phyloP scores from a whole-genome alignment of 2,888 invertebrate genomes.

The Drosophila rellima region DNA sequence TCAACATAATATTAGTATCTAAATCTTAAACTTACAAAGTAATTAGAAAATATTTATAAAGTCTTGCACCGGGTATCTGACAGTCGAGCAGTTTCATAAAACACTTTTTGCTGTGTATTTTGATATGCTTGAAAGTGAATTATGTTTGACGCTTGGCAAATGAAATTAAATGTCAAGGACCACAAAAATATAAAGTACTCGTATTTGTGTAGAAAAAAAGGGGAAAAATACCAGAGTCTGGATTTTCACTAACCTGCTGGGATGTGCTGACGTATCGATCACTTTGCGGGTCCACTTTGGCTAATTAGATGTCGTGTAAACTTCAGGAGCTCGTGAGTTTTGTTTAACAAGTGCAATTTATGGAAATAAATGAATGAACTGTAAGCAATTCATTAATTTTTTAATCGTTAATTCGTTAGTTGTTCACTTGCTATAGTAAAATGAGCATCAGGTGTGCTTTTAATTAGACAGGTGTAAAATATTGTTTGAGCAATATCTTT shows the following conservation, averaged over 20 bases:
- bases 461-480: neutral
- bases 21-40: neutral
- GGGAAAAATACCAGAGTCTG: neutral
- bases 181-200: neutral
- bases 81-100: neutral
- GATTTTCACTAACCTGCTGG: slow-evolving; percentile 46
- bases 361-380: neutral
- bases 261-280: slow-evolving; percentile 11
- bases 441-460: slow-evolving; percentile 9
- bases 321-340: slow-evolving; percentile 1
- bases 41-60: neutral
- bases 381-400: neutral
- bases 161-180: slow-evolving; percentile 8
- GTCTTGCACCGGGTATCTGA: neutral
- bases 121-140: slow-evolving; percentile 5
- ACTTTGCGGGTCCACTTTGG: slow-evolving; percentile 13
- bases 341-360: slow-evolving; percentile 12
- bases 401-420: neutral
- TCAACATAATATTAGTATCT: too few species aligned
- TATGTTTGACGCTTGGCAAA: slow-evolving; percentile 6
- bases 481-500: neutral
- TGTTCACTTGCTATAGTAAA: neutral
- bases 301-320: neutral
- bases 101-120: neutral
- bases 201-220: neutral